phyloP scores from a whole-genome alignment of 2,888 invertebrate genomes.

The Calliscelio sp. region DNA sequence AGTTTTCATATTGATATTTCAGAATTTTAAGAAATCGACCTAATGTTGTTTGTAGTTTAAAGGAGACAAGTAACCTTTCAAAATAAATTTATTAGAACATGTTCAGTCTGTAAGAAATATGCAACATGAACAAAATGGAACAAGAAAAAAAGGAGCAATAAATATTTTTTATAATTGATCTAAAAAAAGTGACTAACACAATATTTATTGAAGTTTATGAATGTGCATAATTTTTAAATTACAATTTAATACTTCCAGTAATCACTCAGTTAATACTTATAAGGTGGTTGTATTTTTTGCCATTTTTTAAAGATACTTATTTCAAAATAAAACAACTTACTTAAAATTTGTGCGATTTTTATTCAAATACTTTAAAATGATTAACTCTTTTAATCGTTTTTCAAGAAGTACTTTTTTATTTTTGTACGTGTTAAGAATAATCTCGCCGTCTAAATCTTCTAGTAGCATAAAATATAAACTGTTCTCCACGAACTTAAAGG shows the following conservation, averaged over 20 bases:
- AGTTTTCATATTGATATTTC: background rate
- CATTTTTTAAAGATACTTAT: background rate
- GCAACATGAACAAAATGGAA: background rate
- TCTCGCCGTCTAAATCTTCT: constrained; percentile 14
- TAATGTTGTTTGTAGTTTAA: constrained; percentile 5
- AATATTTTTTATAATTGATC: too few relatives aligned
- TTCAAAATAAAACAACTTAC: background rate
- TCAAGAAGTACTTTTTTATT: constrained; percentile 5
- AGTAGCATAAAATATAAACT: constrained; percentile 10
- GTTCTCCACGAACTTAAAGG: constrained; percentile 7
- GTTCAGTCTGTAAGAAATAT: background rate
- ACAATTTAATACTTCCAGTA: too few relatives aligned
- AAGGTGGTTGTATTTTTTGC: too few relatives aligned
- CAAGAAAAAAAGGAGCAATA: too few relatives aligned
- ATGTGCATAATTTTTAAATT: too few relatives aligned
- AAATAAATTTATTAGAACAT: background rate
- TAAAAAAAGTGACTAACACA: too few relatives aligned
- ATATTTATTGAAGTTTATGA: too few relatives aligned
- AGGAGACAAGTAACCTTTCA: background rate
- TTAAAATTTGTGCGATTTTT: background rate
- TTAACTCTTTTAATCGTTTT: constrained; percentile 7
- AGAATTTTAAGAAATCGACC: background rate
- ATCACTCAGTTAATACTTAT: too few relatives aligned
- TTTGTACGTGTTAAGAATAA: constrained; percentile 7
- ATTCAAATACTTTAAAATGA: background rate